Evolutionary conservation across 1,140 invertebrate genomes (phyloP).

Genomic region (Diprion similis): DNA sequence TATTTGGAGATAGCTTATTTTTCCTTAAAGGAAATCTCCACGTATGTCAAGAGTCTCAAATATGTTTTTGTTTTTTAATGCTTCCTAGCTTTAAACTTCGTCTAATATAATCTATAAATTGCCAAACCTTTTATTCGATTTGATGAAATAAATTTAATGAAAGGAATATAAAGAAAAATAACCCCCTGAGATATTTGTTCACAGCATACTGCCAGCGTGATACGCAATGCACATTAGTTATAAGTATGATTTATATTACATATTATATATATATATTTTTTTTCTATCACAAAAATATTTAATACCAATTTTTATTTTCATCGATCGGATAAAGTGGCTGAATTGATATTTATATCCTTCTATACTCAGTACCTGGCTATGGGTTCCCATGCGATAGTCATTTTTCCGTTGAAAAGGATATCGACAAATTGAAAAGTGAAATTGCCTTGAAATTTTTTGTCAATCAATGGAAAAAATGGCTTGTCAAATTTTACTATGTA

Average conservation of each 20-base stretch:
- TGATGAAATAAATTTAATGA: not conserved
- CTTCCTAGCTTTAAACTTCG: slow-evolving; percentile 11
- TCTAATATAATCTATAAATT: not conserved
- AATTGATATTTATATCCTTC: slow-evolving; percentile 37
- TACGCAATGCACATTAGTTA: slow-evolving; percentile 9
- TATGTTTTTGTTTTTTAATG: not conserved
- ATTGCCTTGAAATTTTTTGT: slow-evolving; percentile 22
- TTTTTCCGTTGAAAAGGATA: slow-evolving; percentile 25
- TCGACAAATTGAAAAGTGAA: slow-evolving; percentile 17
- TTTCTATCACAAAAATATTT: not conserved
- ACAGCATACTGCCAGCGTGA: slow-evolving; percentile 11
- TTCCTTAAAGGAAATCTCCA: no score
- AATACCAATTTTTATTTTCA: slow-evolving; percentile 7
- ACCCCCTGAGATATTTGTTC: slow-evolving; percentile 7
- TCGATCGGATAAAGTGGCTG: slow-evolving; percentile 35
- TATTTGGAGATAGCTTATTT: not conserved
- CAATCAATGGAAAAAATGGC: slow-evolving; percentile 35
- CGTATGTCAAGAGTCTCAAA: not conserved
- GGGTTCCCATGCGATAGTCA: slow-evolving; percentile 40
- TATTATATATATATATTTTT: not conserved
- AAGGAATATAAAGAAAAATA: slow-evolving; percentile 1
- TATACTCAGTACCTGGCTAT: slow-evolving; percentile 52
- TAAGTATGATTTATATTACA: not conserved
- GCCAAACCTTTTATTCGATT: not conserved
- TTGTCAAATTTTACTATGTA: slow-evolving; percentile 44